Evolutionary conservation across 2,797 vertebrate species (phyloP).

Genomic region (Lithobates sylvaticus): DNA sequence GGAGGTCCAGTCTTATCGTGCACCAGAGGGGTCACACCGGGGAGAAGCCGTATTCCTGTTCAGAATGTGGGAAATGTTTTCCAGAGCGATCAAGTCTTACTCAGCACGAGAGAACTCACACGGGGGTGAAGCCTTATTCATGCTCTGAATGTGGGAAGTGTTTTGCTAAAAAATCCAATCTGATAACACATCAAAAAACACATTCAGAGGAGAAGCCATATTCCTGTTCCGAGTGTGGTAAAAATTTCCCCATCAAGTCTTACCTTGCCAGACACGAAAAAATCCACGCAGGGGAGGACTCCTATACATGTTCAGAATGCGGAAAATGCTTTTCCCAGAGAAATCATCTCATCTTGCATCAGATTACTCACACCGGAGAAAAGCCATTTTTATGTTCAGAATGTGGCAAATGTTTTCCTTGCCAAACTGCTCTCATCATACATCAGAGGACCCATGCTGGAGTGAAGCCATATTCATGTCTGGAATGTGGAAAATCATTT

Average conservation of each 20-base stretch:
- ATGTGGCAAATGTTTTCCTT: slow-evolving; percentile 14
- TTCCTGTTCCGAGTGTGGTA: slow-evolving; percentile 3
- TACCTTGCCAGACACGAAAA: slow-evolving; percentile 1
- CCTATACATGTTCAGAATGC: not conserved
- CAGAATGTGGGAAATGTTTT: slow-evolving; percentile 1
- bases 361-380: slow-evolving; percentile 15
- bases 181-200: not conserved
- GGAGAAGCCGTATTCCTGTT: slow-evolving; percentile 1
- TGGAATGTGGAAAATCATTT: slow-evolving; percentile 70
- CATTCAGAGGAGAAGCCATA: slow-evolving; percentile 18
- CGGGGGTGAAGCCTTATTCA: not conserved
- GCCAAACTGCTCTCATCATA: not conserved
- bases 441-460: slow-evolving; percentile 64
- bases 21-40: not conserved
- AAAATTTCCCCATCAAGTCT: not conserved
- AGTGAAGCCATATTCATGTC: slow-evolving; percentile 69
- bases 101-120: not conserved
- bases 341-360: slow-evolving; percentile 1
- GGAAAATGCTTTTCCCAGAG: slow-evolving; percentile 50
- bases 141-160: not conserved
- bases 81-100: not conserved
- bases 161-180: not conserved
- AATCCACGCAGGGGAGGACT: slow-evolving; percentile 8
- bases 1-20: not conserved
- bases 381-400: slow-evolving; percentile 11